Evolutionary conservation across 2,113 vertebrate species (phyloP), one percentile per base, ranked within the genome.

Genomic region (Zapornia atra): DNA sequence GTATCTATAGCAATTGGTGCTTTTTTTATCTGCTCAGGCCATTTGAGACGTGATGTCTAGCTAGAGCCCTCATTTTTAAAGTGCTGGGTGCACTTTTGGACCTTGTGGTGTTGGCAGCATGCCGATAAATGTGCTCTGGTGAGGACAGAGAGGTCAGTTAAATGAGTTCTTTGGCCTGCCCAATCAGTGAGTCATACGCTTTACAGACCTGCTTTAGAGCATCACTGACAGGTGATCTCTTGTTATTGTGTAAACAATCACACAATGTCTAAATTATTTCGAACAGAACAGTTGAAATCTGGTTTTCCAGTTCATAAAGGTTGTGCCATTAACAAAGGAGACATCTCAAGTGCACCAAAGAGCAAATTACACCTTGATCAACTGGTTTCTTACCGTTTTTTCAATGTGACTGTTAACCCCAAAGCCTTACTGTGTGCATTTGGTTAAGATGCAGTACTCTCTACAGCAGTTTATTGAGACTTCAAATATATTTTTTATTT

Each of bases 21-120:
- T 72, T 66, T 90, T 90, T 70, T 85, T 29, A 77, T 31, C 25
- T 60, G 50, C 10, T 61, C 46, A 56, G 76, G 46, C 5, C 5
- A 0, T 70, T 88, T 1, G 1, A 11, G 64, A 59, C 0, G 3
- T 68, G 56, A 34, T 66, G 64, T 86, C 31, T 59, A 20, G n/a
- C 54, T 82, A 18, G 72, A 81, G 11, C 8, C 16, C 38, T 57
- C 9, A 5, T 10, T 66, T 80, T 36, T 73, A 57, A 46, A 70
- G 31, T 71, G 66, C 66, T 90, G n/a, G 34, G 34, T 82, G 94
- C 69, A 40, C 80, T 70, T 85, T 46, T 91, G 83, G 77, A 75
- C 83, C 64, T 33, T 68, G 46, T 4, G 28, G 54, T 57, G 42
- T 46, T 88, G 88, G 60, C 82, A 75, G n/a, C 6, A 1, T 63